Conservation (phyloP, 2,797 vertebrate genomes). For the Gobio occitaniae region DNA sequence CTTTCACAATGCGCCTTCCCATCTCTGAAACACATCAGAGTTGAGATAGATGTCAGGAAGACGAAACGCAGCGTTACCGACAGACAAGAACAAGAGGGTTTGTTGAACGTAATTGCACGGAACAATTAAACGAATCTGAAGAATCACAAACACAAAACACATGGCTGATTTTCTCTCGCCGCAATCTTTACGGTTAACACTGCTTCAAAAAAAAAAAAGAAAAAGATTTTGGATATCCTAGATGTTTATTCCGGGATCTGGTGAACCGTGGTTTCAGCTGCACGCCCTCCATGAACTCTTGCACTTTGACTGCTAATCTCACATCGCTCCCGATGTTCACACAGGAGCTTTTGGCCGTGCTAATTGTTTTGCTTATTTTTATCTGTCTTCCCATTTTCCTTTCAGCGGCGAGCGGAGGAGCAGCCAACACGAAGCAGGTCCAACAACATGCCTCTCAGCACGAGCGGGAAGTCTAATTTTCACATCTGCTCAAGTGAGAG, state of each 20-base stretch:
- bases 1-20: conserved; percentile 47
- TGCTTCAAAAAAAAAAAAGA: too few relatives aligned
- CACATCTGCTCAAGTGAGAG: conserved; percentile 67
- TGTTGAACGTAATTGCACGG: neutral
- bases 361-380: conserved; percentile 66
- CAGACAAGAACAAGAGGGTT: neutral
- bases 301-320: conserved; percentile 22
- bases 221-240: neutral
- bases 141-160: conserved; percentile 7
- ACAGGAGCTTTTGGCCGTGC: conserved; percentile 53
- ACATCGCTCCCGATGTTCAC: conserved; percentile 52
- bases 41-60: conserved; percentile 18
- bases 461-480: conserved; percentile 60
- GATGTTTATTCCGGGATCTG: conserved; percentile 23
- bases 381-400: conserved; percentile 61
- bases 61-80: neutral
- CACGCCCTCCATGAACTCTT: conserved; percentile 19
- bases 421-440: conserved; percentile 63
- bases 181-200: neutral
- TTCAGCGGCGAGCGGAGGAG: conserved; percentile 40
- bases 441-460: conserved; percentile 46
- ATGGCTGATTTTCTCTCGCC: neutral
- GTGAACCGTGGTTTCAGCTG: neutral
- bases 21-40: conserved; percentile 35
- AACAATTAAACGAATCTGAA: neutral